These are phyloP conservation scores for Apeltes quadracus DNA, from an alignment of 2,113 vertebrate genomes.

Conservation along the genomic window DNA sequence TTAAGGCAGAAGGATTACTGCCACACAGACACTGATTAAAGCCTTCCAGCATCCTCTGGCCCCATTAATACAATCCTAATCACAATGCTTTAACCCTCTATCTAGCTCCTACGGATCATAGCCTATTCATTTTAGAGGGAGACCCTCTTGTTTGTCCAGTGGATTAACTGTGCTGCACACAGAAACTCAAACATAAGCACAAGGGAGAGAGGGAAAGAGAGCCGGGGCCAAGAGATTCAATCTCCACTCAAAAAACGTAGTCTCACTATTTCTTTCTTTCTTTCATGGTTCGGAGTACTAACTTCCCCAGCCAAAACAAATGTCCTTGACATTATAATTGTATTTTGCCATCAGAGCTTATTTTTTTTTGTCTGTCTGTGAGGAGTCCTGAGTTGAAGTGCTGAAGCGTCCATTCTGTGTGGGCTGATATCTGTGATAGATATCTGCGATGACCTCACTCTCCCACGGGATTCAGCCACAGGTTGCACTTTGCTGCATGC, in stretches of 20 bases:
- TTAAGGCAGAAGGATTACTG: constrained; percentile 81
- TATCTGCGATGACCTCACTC: constrained; percentile 53
- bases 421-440: constrained; percentile 53
- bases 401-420: background rate
- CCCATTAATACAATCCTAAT: constrained; percentile 87
- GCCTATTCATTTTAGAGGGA: constrained; percentile 81
- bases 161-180: constrained; percentile 75
- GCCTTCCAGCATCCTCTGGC: constrained; percentile 82
- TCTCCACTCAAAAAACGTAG: background rate
- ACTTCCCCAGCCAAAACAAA: background rate
- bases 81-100: constrained; percentile 83
- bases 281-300: background rate
- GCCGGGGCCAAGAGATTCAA: background rate
- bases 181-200: constrained; percentile 62
- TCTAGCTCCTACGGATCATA: constrained; percentile 78
- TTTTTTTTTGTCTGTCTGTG: background rate
- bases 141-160: constrained; percentile 78
- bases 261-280: constrained; percentile 3
- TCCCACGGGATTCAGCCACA: constrained; percentile 55
- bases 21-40: constrained; percentile 84
- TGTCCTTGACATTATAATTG: background rate
- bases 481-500: constrained; percentile 48
- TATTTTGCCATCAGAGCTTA: background rate
- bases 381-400: background rate
- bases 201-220: constrained; percentile 2